phyloP scores from a whole-genome alignment of 2,888 invertebrate species.

The Eledona agricola region DNA sequence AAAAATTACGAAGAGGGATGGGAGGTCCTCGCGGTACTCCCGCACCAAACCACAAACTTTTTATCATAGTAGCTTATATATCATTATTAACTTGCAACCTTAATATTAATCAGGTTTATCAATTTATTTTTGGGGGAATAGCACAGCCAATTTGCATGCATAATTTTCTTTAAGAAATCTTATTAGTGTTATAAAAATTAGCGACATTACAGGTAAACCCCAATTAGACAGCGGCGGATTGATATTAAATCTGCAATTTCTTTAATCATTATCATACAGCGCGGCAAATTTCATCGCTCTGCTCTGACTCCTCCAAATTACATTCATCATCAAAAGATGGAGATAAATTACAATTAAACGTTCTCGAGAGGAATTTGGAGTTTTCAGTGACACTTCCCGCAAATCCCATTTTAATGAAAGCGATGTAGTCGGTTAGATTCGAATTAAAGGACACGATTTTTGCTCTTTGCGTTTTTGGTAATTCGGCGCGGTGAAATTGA shows the following conservation, averaged over 20 bases:
- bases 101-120: no score
- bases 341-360: slow-evolving; percentile 37
- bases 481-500: slow-evolving; percentile 6
- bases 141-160: no score
- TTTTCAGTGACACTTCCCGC: slow-evolving; percentile 39
- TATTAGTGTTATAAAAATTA: no score
- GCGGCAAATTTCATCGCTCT: slow-evolving; percentile 8
- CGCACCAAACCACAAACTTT: no score
- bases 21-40: no score
- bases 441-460: slow-evolving; percentile 36
- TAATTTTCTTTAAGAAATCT: no score
- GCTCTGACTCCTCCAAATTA: slow-evolving; percentile 10
- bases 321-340: slow-evolving; percentile 29
- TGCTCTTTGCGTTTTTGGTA: background rate
- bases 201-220: no score
- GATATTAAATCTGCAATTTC: slow-evolving; percentile 11
- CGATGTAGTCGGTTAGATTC: slow-evolving; percentile 39
- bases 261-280: slow-evolving; percentile 3
- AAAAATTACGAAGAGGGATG: no score
- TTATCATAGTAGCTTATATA: no score
- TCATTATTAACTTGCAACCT: no score
- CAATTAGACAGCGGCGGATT: slow-evolving; percentile 1
- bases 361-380: slow-evolving; percentile 32
- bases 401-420: slow-evolving; percentile 42
- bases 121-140: no score